These are phyloP conservation scores for Phalanger gymnotis DNA, from an alignment of 2,797 vertebrate genomes.

Conservation along the genomic window DNA sequence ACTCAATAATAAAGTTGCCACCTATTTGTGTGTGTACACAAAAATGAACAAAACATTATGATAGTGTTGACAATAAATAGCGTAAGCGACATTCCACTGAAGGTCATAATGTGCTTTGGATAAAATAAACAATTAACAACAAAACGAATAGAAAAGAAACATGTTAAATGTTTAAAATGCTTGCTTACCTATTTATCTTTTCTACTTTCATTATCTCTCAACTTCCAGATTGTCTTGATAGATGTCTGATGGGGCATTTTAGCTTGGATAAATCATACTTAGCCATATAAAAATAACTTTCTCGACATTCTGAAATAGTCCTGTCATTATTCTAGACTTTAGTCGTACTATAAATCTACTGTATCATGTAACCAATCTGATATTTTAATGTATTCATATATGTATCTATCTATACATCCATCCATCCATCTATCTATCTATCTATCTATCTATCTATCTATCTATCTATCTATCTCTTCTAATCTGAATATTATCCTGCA, in stretches of 20 bases:
- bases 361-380: neutral
- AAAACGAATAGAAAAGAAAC: neutral
- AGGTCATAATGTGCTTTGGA: neutral
- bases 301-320: neutral
- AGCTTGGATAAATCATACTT: neutral
- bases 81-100: neutral
- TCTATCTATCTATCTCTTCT: neutral
- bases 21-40: neutral
- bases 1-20: neutral
- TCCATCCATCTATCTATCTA: neutral
- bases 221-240: neutral
- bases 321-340: neutral
- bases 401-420: neutral
- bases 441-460: neutral
- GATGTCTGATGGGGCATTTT: neutral
- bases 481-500: neutral
- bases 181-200: neutral
- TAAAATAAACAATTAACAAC: slow-evolving; percentile 12
- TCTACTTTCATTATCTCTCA: slow-evolving; percentile 17
- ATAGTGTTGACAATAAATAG: neutral
- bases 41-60: neutral
- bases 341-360: neutral
- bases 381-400: neutral
- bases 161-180: neutral
- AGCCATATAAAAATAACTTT: slow-evolving; percentile 11